Evolutionary conservation across 2,888 invertebrate genomes (phyloP), one percentile per base, ranked within the genome.

Genomic region (Drosophila rubida): DNA sequence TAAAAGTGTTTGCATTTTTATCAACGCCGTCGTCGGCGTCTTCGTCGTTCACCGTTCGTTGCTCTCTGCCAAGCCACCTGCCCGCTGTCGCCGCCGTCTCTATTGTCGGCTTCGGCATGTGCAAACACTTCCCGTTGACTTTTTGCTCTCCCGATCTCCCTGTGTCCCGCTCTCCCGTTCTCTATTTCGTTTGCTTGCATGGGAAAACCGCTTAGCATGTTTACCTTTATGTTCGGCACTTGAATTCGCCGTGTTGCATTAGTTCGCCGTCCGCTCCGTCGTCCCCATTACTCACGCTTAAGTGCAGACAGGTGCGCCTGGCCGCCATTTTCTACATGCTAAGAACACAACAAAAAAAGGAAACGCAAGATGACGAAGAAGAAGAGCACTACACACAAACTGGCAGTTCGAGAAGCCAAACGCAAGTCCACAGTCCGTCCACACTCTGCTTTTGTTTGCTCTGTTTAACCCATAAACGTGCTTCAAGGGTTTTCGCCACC

Each of bases 211-310:
- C 86, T 82, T 82, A 82, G 78, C 82, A 82, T 82, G 82, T 82
- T 82, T 86, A 78, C 82, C 80, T 86, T 82, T 76, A 78, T 86
- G 83, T 82, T 80, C 82, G 78, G 67, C 78, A 80, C 82, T 82
- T 80, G 82, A 85, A 85, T 82, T 82, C 80, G 83, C 86, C 80
- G 80, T 83, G 80, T 83, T 83, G 86, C 86, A 85, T 82, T 82
- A 85, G 86, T 80, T 82, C 70, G 66, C 41, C 69, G 53, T 19
- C 11, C 32, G 8, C 3, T 8, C 42, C 32, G 44, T 13, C 23
- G 61, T 44, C 37, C 60, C 69, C 66, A 74, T 81, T 81, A 76
- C 68, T 72, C 72, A 59, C 68, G 83, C 75, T 58, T 65, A 75
- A 82, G 75, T 78, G 83, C 80, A 62, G 57, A 69, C 69, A 72